A percentile compares a stretch with the other conserved stretches of the same genome.
These are phyloP conservation scores for Diploscapter pachys DNA, from an alignment of 1,140 invertebrate genomes.

Conservation along the genomic window DNA sequence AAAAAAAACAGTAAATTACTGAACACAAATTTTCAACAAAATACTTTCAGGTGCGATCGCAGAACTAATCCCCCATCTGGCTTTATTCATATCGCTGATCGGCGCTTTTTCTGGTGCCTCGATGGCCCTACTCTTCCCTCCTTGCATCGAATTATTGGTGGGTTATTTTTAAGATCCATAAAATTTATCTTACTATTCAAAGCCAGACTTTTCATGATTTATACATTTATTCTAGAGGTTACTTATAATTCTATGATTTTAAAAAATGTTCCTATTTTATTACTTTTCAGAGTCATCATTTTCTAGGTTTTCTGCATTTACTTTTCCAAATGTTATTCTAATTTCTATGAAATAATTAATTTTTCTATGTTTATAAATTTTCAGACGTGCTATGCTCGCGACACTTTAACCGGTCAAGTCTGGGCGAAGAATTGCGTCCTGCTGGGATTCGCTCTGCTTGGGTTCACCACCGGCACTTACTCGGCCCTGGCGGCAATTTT, in stretches of 20 bases:
- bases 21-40: neutral
- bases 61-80: slow-evolving; percentile 53
- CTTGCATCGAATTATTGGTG: slow-evolving; percentile 46
- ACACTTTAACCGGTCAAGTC: slow-evolving; percentile 18
- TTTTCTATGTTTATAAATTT: slow-evolving; percentile 1
- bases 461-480: slow-evolving; percentile 34
- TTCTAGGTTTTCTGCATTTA: neutral
- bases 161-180: no score
- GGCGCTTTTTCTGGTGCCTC: slow-evolving; percentile 50
- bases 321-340: neutral
- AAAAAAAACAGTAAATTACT: neutral
- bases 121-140: slow-evolving; percentile 56
- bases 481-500: slow-evolving; percentile 32
- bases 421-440: slow-evolving; percentile 27
- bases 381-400: slow-evolving; percentile 20
- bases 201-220: neutral
- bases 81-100: slow-evolving; percentile 55
- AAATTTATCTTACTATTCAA: slow-evolving; percentile 41
- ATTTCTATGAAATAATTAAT: neutral
- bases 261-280: no score
- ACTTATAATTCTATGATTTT: no score
- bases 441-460: slow-evolving; percentile 28
- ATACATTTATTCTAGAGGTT: neutral
- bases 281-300: neutral
- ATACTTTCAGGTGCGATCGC: slow-evolving; percentile 46